These are phyloP conservation scores for Sycophila sp. DNA, from an alignment of 1,140 invertebrate genomes.

Conservation along the genomic window DNA sequence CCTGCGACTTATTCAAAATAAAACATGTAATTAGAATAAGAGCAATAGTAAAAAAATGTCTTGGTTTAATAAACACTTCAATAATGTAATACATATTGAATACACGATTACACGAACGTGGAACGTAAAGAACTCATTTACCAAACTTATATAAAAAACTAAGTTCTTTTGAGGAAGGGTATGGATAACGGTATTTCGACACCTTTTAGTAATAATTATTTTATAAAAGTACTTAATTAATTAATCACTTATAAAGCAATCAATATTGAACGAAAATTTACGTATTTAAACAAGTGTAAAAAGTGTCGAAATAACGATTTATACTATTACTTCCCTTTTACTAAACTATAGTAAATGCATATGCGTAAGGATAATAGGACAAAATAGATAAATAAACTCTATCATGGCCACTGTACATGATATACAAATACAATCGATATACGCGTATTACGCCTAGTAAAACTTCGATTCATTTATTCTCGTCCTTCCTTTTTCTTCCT, in stretches of 20 bases:
- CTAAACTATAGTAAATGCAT: slow-evolving; percentile 34
- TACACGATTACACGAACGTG: neutral
- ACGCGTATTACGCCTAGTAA: slow-evolving; percentile 24
- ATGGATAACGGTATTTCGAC: neutral
- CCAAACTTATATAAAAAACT: neutral
- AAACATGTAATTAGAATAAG: neutral
- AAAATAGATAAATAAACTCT: slow-evolving; percentile 36
- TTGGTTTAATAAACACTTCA: slow-evolving; percentile 11
- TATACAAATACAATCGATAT: slow-evolving; percentile 52
- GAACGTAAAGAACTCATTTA: slow-evolving; percentile 13
- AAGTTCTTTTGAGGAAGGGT: neutral
- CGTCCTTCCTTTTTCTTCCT: slow-evolving; percentile 1
- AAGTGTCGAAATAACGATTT: slow-evolving; percentile 5
- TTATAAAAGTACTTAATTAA: slow-evolving; percentile 6
- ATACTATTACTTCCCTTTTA: neutral
- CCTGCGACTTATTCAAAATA: neutral
- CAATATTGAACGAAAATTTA: neutral
- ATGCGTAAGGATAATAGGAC: slow-evolving; percentile 5
- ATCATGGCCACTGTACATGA: slow-evolving; percentile 56
- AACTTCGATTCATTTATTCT: slow-evolving; percentile 14
- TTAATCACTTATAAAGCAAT: neutral
- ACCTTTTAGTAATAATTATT: slow-evolving; percentile 15
- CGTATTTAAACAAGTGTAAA: neutral
- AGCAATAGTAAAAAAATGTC: neutral
- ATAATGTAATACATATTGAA: slow-evolving; percentile 14